These are phyloP conservation scores for Myotis planiceps DNA, from an alignment of 2,797 vertebrate genomes.

Conservation along the genomic window DNA sequence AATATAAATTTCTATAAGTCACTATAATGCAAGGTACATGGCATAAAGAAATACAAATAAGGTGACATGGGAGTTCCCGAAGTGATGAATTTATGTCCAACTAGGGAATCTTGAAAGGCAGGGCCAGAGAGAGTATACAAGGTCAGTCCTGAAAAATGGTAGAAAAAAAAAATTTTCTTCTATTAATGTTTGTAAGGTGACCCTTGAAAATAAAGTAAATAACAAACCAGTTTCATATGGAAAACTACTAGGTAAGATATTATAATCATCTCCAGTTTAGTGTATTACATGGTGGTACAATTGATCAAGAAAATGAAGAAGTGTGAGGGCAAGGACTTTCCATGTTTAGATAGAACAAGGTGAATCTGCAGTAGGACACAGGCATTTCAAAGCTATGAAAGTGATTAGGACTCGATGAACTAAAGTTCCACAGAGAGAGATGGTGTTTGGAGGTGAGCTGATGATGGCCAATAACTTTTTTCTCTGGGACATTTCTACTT, in stretches of 20 bases:
- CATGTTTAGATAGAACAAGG: neutral
- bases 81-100: neutral
- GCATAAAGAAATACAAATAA: neutral
- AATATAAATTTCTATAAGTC: neutral
- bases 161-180: constrained; percentile 24
- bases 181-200: neutral
- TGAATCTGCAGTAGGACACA: neutral
- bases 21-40: neutral
- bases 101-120: neutral
- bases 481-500: neutral
- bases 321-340: neutral
- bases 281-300: neutral
- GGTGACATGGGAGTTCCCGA: neutral
- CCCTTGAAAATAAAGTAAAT: neutral
- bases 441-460: neutral
- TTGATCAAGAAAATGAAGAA: neutral
- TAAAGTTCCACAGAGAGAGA: neutral
- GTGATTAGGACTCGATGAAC: neutral
- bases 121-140: neutral
- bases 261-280: neutral
- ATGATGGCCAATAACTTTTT: neutral
- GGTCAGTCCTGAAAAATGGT: neutral
- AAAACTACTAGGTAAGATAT: neutral
- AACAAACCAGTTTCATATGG: neutral
- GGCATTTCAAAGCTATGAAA: neutral